phyloP scores from a whole-genome alignment of 2,888 invertebrate genomes.

The Octodonta nipae region DNA sequence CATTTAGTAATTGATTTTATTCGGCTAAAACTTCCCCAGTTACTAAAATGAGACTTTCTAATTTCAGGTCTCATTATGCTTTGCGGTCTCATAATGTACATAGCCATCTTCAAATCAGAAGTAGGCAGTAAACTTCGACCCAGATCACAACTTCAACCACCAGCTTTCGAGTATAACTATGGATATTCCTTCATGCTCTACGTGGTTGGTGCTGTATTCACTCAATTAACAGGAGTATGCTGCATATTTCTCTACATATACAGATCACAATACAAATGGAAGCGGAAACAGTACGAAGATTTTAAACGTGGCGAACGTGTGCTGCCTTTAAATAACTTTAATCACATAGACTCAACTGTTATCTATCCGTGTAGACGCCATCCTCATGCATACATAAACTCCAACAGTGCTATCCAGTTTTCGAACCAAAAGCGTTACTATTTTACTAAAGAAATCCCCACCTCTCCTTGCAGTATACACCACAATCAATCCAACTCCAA shows the following conservation, averaged over 20 bases:
- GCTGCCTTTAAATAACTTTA: conserved; percentile 20
- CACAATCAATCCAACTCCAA: conserved; percentile 38
- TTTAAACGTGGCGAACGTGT: conserved; percentile 22
- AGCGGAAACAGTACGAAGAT: conserved; percentile 39
- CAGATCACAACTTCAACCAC: conserved; percentile 61
- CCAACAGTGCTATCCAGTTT: conserved; percentile 32
- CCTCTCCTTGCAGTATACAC: conserved; percentile 46
- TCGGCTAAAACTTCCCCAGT: too few species aligned
- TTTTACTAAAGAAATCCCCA: conserved; percentile 42
- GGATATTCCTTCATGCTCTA: conserved; percentile 80
- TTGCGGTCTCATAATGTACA: conserved; percentile 83
- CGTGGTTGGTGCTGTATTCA: conserved; percentile 69
- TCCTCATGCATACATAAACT: conserved; percentile 35
- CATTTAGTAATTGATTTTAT: too few species aligned
- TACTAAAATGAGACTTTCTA: too few species aligned
- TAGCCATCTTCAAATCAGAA: conserved; percentile 83
- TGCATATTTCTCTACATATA: conserved; percentile 79
- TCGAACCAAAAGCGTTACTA: conserved; percentile 45
- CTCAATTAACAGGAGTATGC: conserved; percentile 73
- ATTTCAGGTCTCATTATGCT: conserved; percentile 74
- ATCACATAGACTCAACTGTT: conserved; percentile 20
- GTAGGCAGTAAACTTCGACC: conserved; percentile 75
- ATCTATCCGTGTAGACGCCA: conserved; percentile 37
- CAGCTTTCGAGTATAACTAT: conserved; percentile 72
- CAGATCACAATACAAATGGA: conserved; percentile 41